phyloP scores from a whole-genome alignment of 1,140 invertebrate species.

The Whitmania pigra region DNA sequence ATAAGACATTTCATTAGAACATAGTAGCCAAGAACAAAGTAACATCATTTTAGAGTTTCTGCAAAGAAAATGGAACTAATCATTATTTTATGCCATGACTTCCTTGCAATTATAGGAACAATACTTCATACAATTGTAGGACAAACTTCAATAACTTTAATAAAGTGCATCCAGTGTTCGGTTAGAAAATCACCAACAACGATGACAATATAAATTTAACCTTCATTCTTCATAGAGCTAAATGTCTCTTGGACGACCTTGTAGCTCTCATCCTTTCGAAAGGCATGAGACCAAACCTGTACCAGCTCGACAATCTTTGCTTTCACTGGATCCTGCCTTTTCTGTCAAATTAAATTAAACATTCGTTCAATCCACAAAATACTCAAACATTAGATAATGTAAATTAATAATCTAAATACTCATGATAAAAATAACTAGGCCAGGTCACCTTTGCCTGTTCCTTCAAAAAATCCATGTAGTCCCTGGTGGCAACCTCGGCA shows the following conservation, averaged over 20 bases:
- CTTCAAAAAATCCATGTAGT: slow-evolving; percentile 84
- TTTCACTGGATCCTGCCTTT: slow-evolving; percentile 51
- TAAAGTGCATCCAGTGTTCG: too few relatives aligned
- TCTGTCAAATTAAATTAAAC: slow-evolving; percentile 26
- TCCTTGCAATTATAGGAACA: too few relatives aligned
- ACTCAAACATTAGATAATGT: too few relatives aligned
- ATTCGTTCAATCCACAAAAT: not conserved
- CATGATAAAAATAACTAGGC: too few relatives aligned
- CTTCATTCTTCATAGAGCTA: slow-evolving; percentile 83
- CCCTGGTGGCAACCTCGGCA: slow-evolving; percentile 79
- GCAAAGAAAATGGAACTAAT: too few relatives aligned
- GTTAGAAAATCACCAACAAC: too few relatives aligned
- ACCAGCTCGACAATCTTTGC: slow-evolving; percentile 82
- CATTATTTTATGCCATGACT: too few relatives aligned
- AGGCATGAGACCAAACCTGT: slow-evolving; percentile 92
- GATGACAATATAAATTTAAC: slow-evolving; percentile 26
- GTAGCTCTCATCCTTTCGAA: slow-evolving; percentile 77
- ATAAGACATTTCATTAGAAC: not conserved
- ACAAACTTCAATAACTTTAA: too few relatives aligned
- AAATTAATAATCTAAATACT: too few relatives aligned
- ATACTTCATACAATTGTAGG: too few relatives aligned
- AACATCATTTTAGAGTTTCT: too few relatives aligned
- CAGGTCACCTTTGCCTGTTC: slow-evolving; percentile 55
- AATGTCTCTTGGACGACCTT: slow-evolving; percentile 70
- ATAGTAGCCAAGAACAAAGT: not conserved